Base-by-base conservation (phyloP, 2,113 vertebrate genomes). In the Amphiprion percula region DNA sequence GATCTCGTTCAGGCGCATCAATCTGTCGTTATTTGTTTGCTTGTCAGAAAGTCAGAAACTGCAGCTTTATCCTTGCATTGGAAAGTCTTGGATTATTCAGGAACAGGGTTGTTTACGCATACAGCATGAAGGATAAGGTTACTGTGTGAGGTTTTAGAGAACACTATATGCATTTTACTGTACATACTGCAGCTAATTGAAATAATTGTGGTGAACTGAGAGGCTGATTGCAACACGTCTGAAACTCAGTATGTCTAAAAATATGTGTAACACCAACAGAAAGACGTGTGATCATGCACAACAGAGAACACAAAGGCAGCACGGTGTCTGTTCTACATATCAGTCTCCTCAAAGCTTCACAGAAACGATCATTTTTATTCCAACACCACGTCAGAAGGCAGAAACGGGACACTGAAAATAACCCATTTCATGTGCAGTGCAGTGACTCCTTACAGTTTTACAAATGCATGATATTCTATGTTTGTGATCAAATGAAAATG, bases 11-110 rank as follows among this genome's bases (percentile, higher is more conserved):
- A 24, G 30, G 14, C 28, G 33, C 41, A 26, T 55, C 53, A 39
- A 49, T 78, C 74, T 61, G 24, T 89, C 80, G 70, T 53, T 72
- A 50, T 33, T 66, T 76, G 73, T 84, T 80, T 79, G 50, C 56
- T 61, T 54, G 69, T 80, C 77, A 41, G 10, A 67, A 15, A 9
- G 46, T 54, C n/a, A 46, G 60, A 77, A 24, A 19, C 47, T 14
- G 9, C 30, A 56, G 30, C 23, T 44, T 49, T 55, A 49, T 47
- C 53, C 53, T 26, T 0, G 23, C 39, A 11, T 30, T 10, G 17
- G 26, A 37, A 46, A n/a, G 30, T 30, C 14, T 65, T 30, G 59
- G 17, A 60, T 60, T 53, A 53, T 71, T 47, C 9, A 30, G 15
- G 0, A 53, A 71, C 30, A 67, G 1, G 10, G 4, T 53, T 8